Evolutionary conservation across 2,797 vertebrate genomes (phyloP).

Genomic region (Halcyon leucocephala): DNA sequence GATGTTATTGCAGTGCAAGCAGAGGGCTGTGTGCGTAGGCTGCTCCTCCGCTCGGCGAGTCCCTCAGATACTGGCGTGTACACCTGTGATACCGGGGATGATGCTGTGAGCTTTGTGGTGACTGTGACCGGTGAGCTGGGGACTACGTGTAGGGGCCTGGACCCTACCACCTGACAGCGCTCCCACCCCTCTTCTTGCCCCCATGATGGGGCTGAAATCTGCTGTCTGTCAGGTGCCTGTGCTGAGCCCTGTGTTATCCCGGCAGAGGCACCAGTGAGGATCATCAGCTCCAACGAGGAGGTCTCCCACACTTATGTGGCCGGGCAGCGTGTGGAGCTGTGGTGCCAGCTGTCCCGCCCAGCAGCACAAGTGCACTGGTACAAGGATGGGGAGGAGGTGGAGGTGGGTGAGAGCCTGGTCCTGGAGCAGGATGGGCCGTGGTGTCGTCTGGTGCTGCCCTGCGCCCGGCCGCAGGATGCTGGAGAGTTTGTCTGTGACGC

Average conservation of each 20-base stretch:
- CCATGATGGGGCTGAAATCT: not conserved
- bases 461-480: slow-evolving; percentile 80
- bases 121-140: slow-evolving; percentile 84
- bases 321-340: slow-evolving; percentile 88
- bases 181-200: not conserved
- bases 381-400: slow-evolving; percentile 91
- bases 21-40: slow-evolving; percentile 76
- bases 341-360: slow-evolving; percentile 88
- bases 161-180: not conserved
- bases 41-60: slow-evolving; percentile 82
- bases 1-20: slow-evolving; percentile 76
- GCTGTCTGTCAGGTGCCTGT: accelerated
- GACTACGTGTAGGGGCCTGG: accelerated
- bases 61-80: slow-evolving; percentile 85
- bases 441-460: slow-evolving; percentile 85
- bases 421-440: slow-evolving; percentile 86
- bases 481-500: slow-evolving; percentile 94
- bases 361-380: slow-evolving; percentile 86
- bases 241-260: not conserved
- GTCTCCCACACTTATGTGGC: slow-evolving; percentile 83
- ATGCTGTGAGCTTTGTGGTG: slow-evolving; percentile 87
- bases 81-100: slow-evolving; percentile 87
- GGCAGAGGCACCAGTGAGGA: slow-evolving; percentile 88
- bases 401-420: slow-evolving; percentile 82
- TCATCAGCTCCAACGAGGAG: slow-evolving; percentile 87